Conservation (phyloP, 2,888 invertebrate genomes). For the Sylvicola fuscatus region DNA sequence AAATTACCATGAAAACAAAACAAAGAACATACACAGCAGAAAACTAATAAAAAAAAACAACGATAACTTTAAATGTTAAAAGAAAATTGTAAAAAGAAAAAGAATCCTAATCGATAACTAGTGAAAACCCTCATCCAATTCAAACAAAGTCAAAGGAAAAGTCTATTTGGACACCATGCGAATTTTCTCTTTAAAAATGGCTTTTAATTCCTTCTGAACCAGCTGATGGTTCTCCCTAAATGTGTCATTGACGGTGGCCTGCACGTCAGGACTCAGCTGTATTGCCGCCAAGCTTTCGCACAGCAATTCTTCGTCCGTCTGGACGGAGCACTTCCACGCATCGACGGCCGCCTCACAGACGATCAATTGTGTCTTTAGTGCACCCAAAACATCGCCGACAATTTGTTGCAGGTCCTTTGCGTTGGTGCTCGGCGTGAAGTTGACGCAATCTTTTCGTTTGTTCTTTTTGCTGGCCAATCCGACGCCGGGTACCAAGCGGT, state of each 20-base stretch:
- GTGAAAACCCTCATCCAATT: too few relatives aligned
- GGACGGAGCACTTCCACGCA: slow-evolving; percentile 14
- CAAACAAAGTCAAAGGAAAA: too few relatives aligned
- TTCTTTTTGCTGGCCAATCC: slow-evolving; percentile 4
- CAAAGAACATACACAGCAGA: too few relatives aligned
- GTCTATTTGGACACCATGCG: not conserved
- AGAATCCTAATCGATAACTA: too few relatives aligned
- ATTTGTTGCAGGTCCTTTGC: slow-evolving; percentile 12
- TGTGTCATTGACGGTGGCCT: slow-evolving; percentile 18
- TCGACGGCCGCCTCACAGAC: not conserved
- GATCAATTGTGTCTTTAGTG: slow-evolving; percentile 2
- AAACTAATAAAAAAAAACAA: too few relatives aligned
- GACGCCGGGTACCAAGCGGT: slow-evolving; percentile 12
- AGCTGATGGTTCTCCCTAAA: slow-evolving; percentile 23
- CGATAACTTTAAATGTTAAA: too few relatives aligned
- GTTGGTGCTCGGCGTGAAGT: slow-evolving; percentile 10
- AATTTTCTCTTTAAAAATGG: slow-evolving; percentile 23
- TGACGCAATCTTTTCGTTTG: slow-evolving; percentile 13
- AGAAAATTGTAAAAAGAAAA: too few relatives aligned
- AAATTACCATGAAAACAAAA: too few relatives aligned
- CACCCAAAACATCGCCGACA: slow-evolving; percentile 9
- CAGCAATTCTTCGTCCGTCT: slow-evolving; percentile 17
- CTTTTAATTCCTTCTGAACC: slow-evolving; percentile 19
- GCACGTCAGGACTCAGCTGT: slow-evolving; percentile 22
- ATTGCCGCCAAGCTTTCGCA: slow-evolving; percentile 23